Evolutionary conservation across 2,797 vertebrate species (phyloP).

Genomic region (Bryconaethiops microstoma): DNA sequence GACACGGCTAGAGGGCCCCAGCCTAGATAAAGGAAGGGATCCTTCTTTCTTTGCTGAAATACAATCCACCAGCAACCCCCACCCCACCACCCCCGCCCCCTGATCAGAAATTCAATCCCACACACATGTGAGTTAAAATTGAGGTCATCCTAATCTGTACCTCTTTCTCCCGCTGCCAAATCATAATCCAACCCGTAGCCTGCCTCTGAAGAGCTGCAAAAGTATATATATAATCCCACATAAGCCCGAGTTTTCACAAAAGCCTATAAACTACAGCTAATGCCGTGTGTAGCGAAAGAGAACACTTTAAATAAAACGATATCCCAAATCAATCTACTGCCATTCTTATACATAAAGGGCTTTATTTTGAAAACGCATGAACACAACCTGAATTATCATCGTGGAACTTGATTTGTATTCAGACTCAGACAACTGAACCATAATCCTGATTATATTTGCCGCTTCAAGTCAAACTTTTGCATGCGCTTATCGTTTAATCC

Average conservation of each 20-base stretch:
- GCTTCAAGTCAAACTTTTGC: conserved; percentile 45
- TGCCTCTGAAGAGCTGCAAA: conserved; percentile 40
- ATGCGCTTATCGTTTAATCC: conserved; percentile 50
- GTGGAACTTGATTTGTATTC: conserved; percentile 50
- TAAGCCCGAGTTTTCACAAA: conserved; percentile 46
- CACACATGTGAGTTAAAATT: conserved; percentile 48
- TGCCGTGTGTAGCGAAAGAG: conserved; percentile 39
- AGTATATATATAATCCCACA: conserved; percentile 39
- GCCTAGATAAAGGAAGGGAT: conserved; percentile 19
- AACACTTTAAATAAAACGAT: conserved; percentile 31
- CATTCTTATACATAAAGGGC: conserved; percentile 38
- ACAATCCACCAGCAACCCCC: neutral
- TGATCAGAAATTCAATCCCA: conserved; percentile 43
- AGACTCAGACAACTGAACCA: conserved; percentile 39
- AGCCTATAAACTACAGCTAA: conserved; percentile 37
- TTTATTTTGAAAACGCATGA: conserved; percentile 34
- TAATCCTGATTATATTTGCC: conserved; percentile 51
- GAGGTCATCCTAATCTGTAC: conserved; percentile 59
- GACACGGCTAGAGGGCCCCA: conserved; percentile 8
- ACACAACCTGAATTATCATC: conserved; percentile 40
- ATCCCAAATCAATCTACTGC: conserved; percentile 35
- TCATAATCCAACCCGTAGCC: conserved; percentile 55
- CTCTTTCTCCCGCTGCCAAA: conserved; percentile 50
- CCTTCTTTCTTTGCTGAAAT: conserved; percentile 15
- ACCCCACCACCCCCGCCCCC: neutral